Evolutionary conservation across 2,797 vertebrate genomes (phyloP).

Genomic region (Onychomys leucogaster): DNA sequence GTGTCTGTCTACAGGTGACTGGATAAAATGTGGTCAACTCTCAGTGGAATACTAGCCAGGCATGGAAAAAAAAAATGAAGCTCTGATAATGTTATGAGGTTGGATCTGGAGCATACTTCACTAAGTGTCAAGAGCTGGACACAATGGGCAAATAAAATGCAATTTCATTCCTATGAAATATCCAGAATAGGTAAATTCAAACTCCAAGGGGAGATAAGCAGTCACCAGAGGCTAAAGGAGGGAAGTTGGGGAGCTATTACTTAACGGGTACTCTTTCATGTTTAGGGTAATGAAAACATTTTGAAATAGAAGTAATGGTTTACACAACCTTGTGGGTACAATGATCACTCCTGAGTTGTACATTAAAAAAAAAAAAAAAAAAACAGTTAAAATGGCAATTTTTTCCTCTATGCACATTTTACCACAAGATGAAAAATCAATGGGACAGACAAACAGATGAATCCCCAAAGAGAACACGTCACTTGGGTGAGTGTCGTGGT

Average conservation of each 20-base stretch:
- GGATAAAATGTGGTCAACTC: background rate
- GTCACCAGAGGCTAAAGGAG: background rate
- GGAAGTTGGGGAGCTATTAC: background rate
- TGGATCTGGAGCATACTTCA: background rate
- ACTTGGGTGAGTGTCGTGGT: background rate
- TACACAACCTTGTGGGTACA: background rate
- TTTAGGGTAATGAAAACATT: background rate
- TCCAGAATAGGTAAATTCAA: background rate
- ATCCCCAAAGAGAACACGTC: background rate
- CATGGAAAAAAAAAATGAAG: background rate
- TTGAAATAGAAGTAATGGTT: background rate
- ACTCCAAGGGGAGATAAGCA: background rate
- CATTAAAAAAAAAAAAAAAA: slow-evolving; percentile 14
- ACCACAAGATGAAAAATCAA: slow-evolving; percentile 1
- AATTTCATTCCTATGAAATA: background rate
- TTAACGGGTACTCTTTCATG: background rate
- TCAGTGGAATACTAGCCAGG: background rate
- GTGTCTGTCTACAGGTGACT: background rate
- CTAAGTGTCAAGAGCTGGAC: background rate
- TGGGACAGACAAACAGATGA: background rate
- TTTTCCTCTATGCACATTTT: slow-evolving; percentile 35
- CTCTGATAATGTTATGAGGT: background rate
- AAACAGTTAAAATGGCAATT: background rate
- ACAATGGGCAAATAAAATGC: background rate
- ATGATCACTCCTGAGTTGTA: background rate